Conservation (phyloP, 2,113 vertebrate genomes). For the Zosterops japonicus region DNA sequence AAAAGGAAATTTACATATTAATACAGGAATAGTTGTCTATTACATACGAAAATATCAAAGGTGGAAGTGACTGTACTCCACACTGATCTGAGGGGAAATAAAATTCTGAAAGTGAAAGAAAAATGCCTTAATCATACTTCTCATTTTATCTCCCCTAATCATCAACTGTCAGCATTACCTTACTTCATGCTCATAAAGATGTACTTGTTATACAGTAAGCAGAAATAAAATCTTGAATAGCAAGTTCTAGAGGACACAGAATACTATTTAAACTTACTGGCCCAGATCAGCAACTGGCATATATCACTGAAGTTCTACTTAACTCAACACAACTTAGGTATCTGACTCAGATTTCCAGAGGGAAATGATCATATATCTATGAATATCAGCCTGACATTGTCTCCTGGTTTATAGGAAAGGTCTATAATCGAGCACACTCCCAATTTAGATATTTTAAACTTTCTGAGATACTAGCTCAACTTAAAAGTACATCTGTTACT, state of each 20-base stretch:
- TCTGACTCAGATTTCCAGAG: constrained; percentile 46
- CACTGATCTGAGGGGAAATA: neutral
- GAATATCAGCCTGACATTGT: constrained; percentile 1
- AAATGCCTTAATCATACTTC: neutral
- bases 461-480: neutral
- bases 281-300: neutral
- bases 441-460: constrained; percentile 21
- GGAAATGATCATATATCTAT: neutral
- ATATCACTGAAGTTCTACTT: neutral
- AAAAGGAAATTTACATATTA: neutral
- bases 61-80: neutral
- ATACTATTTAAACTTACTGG: neutral
- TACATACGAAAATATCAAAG: neutral
- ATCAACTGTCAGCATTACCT: neutral
- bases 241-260: neutral
- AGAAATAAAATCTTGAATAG: neutral
- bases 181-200: neutral
- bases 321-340: neutral
- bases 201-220: neutral
- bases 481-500: constrained; percentile 15
- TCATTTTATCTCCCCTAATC: neutral
- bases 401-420: neutral
- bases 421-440: constrained; percentile 7
- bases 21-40: neutral
- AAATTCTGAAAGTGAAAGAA: neutral